Conservation (phyloP, 2,113 vertebrate genomes). For the Arenaria interpres region DNA sequence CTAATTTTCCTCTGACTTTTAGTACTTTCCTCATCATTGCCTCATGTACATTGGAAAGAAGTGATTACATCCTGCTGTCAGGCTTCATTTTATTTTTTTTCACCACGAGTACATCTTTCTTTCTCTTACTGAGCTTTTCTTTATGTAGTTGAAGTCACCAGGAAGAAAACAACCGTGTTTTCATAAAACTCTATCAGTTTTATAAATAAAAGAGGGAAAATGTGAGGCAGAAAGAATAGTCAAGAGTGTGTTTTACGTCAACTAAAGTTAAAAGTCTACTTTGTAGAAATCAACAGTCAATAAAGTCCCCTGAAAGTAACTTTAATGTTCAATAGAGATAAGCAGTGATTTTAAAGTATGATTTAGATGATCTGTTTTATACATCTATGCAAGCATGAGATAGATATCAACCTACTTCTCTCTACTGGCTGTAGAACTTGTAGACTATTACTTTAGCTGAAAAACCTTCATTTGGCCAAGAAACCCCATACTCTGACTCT, state of each 20-base stretch:
- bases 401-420: not conserved
- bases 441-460: not conserved
- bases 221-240: not conserved
- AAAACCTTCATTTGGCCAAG: not conserved
- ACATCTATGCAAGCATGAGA: not conserved
- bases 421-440: not conserved
- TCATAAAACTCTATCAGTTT: not conserved
- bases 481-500: not conserved
- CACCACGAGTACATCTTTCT: not conserved
- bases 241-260: not conserved
- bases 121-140: not conserved
- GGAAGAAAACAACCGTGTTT: not conserved
- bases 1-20: slow-evolving; percentile 45
- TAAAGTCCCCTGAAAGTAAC: not conserved
- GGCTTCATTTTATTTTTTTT: not conserved
- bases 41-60: slow-evolving; percentile 33
- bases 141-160: not conserved
- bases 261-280: not conserved
- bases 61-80: slow-evolving; percentile 48
- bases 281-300: not conserved
- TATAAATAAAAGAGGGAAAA: not conserved
- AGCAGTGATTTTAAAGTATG: not conserved
- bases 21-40: slow-evolving; percentile 47
- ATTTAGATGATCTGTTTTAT: not conserved
- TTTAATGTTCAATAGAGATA: not conserved